These are phyloP conservation scores for Heliconius hortense DNA, from an alignment of 2,888 invertebrate genomes.

Conservation along the genomic window DNA sequence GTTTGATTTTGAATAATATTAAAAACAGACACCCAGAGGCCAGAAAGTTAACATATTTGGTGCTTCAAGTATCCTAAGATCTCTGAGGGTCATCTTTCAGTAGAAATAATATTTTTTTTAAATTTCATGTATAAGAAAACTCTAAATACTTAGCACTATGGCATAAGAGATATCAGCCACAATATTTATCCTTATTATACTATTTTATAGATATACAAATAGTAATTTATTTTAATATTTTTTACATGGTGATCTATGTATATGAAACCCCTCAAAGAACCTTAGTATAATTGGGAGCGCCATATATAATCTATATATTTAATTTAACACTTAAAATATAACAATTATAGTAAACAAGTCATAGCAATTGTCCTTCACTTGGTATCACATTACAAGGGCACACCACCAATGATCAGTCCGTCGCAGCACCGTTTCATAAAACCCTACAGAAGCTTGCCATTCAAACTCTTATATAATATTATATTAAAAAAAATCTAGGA, in stretches of 20 bases:
- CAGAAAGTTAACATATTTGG: constrained; percentile 60
- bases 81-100: not conserved
- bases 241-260: not conserved
- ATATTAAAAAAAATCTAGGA: constrained; percentile 44
- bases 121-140: constrained; percentile 11
- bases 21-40: constrained; percentile 71
- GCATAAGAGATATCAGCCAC: not conserved
- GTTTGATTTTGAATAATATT: constrained; percentile 72
- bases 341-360: constrained; percentile 67
- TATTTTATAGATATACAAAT: not conserved
- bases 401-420: constrained; percentile 48
- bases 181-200: not conserved
- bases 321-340: constrained; percentile 75
- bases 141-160: constrained; percentile 9
- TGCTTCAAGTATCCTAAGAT: constrained; percentile 14
- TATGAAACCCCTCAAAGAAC: not conserved
- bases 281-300: constrained; percentile 14
- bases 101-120: constrained; percentile 1
- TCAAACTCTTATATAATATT: constrained; percentile 39
- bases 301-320: constrained; percentile 61
- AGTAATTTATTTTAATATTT: not conserved
- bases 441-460: constrained; percentile 35
- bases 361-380: constrained; percentile 53
- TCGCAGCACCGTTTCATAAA: constrained; percentile 54
- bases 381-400: constrained; percentile 75